Evolutionary conservation across 2,113 vertebrate species (phyloP).

Genomic region (Bubo scandiacus): DNA sequence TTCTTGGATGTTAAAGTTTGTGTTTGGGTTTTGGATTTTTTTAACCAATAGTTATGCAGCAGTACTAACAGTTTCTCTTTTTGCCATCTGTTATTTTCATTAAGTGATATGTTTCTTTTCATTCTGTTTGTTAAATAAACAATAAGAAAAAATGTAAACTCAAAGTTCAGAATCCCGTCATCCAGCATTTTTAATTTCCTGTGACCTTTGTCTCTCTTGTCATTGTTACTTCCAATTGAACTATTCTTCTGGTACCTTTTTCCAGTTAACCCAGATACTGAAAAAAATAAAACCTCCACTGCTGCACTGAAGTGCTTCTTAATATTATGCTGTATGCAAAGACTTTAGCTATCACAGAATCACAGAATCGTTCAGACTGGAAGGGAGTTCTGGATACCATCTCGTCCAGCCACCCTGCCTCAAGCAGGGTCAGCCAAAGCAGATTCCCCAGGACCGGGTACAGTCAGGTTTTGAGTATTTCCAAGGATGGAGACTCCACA

Average conservation of each 20-base stretch:
- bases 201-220: background rate
- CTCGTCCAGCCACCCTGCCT: background rate
- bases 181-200: background rate
- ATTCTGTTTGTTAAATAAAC: background rate
- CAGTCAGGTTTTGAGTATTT: background rate
- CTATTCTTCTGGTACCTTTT: background rate
- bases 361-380: background rate
- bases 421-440: background rate
- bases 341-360: background rate
- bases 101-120: background rate
- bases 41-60: background rate
- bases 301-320: background rate
- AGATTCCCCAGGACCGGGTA: background rate
- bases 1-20: background rate
- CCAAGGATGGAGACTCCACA: background rate
- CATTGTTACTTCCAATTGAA: background rate
- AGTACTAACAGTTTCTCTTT: background rate
- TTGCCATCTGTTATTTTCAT: background rate
- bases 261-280: background rate
- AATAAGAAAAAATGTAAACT: background rate
- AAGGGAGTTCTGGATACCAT: background rate
- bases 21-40: background rate
- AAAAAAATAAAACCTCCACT: background rate
- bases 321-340: background rate
- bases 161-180: background rate